These are phyloP conservation scores for Matsumurasca onukii DNA, from an alignment of 1,140 invertebrate species.

Conservation along the genomic window DNA sequence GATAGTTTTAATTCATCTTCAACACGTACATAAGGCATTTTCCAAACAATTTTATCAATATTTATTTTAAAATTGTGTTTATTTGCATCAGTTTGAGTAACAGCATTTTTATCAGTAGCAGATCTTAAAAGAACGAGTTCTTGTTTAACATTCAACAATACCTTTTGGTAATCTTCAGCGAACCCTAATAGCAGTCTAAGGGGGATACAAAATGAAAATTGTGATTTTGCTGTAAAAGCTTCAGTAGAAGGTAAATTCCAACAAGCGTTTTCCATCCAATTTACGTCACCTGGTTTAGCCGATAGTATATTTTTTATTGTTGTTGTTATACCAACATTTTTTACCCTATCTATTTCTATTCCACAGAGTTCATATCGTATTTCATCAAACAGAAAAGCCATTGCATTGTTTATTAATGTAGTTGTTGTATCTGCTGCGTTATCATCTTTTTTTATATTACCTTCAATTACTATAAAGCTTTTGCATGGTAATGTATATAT, in stretches of 20 bases:
- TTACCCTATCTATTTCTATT: constrained; percentile 48
- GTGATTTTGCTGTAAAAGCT: background rate
- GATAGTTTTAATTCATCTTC: constrained; percentile 36
- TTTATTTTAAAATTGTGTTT: constrained; percentile 35
- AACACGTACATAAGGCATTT: constrained; percentile 39
- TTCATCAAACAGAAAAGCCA: constrained; percentile 49
- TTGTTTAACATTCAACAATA: constrained; percentile 50
- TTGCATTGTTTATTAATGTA: constrained; percentile 25
- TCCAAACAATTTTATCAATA: constrained; percentile 43
- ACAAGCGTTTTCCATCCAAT: constrained; percentile 41
- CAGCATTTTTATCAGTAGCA: constrained; percentile 42
- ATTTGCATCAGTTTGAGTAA: background rate
- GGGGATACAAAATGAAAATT: constrained; percentile 48
- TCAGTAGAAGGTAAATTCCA: constrained; percentile 32
- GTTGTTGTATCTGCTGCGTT: background rate
- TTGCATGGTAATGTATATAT: constrained; percentile 43
- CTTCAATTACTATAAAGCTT: constrained; percentile 45
- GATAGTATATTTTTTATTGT: constrained; percentile 49
- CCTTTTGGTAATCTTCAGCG: constrained; percentile 51
- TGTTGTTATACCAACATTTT: constrained; percentile 47
- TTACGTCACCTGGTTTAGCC: constrained; percentile 37
- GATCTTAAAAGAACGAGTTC: constrained; percentile 49
- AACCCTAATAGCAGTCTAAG: constrained; percentile 48
- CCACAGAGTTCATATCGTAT: constrained; percentile 51
- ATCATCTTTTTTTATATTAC: constrained; percentile 31